phyloP scores from a whole-genome alignment of 1,140 invertebrate genomes.

The Papilio polyxenes region DNA sequence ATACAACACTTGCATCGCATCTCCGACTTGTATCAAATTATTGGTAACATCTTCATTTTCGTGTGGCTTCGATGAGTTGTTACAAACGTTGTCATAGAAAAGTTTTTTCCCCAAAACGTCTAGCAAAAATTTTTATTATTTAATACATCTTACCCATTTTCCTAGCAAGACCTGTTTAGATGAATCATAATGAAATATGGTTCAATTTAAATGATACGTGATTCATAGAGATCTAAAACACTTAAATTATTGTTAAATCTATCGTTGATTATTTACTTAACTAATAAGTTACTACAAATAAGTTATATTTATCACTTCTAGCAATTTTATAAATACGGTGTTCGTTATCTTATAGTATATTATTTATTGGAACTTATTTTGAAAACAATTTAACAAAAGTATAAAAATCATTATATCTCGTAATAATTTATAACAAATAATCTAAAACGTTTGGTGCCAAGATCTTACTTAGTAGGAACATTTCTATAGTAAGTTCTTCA shows the following conservation, averaged over 20 bases:
- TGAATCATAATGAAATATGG: constrained; percentile 13
- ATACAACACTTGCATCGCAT: constrained; percentile 19
- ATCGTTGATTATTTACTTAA: not conserved
- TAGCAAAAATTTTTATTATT: constrained; percentile 45
- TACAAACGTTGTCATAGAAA: constrained; percentile 46
- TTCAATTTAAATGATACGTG: not conserved
- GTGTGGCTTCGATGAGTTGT: constrained; percentile 6
- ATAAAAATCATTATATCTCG: too few species aligned
- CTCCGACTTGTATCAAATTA: constrained; percentile 8
- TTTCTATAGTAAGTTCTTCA: too few species aligned
- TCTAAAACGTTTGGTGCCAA: too few species aligned
- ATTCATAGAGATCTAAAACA: not conserved
- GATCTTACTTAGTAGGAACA: too few species aligned
- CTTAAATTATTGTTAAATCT: not conserved
- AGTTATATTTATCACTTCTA: not conserved
- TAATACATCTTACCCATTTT: constrained; percentile 50
- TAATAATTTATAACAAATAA: too few species aligned
- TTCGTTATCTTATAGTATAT: too few species aligned
- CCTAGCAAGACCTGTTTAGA: constrained; percentile 61
- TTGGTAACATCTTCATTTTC: constrained; percentile 6
- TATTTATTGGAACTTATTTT: too few species aligned
- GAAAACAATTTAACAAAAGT: too few species aligned
- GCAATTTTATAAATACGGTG: too few species aligned
- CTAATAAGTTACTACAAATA: not conserved
- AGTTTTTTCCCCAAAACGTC: constrained; percentile 47